Percentiles rank a stretch among this genome's conserved stretches.
Evolutionary conservation across 2,888 invertebrate genomes (phyloP).

Genomic region (Yponomeuta plumbellus): DNA sequence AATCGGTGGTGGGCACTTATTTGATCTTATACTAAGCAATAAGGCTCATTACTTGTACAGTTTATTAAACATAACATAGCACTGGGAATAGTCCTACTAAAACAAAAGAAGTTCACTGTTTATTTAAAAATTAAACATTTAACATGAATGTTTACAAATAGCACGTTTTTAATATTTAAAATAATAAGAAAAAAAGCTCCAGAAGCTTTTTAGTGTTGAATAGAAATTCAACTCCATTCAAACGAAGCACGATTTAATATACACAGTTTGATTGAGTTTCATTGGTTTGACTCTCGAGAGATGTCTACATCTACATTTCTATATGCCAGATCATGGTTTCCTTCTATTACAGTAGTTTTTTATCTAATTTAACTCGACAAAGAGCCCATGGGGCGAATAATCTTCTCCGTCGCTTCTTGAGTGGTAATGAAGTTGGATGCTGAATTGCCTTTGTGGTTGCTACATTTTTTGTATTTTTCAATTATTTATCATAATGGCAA

Average conservation of each 20-base stretch:
- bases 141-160: no score
- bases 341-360: constrained; percentile 32
- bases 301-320: constrained; percentile 20
- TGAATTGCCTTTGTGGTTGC: constrained; percentile 32
- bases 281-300: no score
- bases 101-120: no score
- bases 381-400: constrained; percentile 18
- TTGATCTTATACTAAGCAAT: background rate
- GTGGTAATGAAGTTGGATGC: constrained; percentile 53
- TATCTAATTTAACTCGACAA: constrained; percentile 24
- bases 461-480: constrained; percentile 51
- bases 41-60: background rate
- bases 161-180: no score
- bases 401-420: constrained; percentile 25
- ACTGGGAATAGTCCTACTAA: no score
- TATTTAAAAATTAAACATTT: no score
- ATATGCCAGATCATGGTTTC: constrained; percentile 49
- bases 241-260: constrained; percentile 27
- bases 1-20: constrained; percentile 17
- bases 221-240: background rate
- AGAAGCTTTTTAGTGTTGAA: no score
- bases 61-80: background rate
- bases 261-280: constrained; percentile 28
- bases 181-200: no score
- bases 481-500: constrained; percentile 55